Evolutionary conservation across 2,888 invertebrate species (phyloP), one percentile per base, ranked within the genome.

Genomic region (Unio pictorum): DNA sequence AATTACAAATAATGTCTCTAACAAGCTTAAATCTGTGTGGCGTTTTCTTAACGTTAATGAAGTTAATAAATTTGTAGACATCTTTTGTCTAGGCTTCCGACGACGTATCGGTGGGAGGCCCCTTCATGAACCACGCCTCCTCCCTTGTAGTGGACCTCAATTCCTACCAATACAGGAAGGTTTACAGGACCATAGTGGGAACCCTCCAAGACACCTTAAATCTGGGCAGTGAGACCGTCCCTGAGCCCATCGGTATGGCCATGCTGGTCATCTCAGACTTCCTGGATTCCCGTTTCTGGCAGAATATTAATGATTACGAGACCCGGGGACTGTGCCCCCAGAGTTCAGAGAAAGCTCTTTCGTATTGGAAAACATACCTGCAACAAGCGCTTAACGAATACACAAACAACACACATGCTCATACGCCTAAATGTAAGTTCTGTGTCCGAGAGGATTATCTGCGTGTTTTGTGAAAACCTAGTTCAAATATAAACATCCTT

Each of bases 301-400:
- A 77, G 61, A 69, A 73, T 55, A 66, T 77, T 30, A 69, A 56
- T 58, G 75, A 75, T 58, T 75, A 72, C 68, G 68, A 72, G 57
- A 56, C 62, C 23, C 61, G 75, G 58, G 77, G 77, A 28, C 62
- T 75, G 26, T 77, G 77, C 28, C 77, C 77, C 62, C 75, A 67
- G 55, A 77, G 77, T 62, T 61, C 71, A 17, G 75, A 75, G 63
- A 73, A 73, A 1, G 77, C 75, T 34, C 66, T 77, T 7, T 54
- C 61, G 3, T 65, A 55, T 45, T 64, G 68, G 23, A 75, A 68
- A 55, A 64, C 57, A 55, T 69, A 75, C 54, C 66, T 77, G 34
- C 73, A 77, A 65, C 63, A 72, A 56, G 77, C 77, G 23, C 59
- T 77, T 20, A 71, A 67, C 11, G 77, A 75, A 54, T 77, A 77